phyloP scores from a whole-genome alignment of 2,113 vertebrate species.

The Seriola dumerili region DNA sequence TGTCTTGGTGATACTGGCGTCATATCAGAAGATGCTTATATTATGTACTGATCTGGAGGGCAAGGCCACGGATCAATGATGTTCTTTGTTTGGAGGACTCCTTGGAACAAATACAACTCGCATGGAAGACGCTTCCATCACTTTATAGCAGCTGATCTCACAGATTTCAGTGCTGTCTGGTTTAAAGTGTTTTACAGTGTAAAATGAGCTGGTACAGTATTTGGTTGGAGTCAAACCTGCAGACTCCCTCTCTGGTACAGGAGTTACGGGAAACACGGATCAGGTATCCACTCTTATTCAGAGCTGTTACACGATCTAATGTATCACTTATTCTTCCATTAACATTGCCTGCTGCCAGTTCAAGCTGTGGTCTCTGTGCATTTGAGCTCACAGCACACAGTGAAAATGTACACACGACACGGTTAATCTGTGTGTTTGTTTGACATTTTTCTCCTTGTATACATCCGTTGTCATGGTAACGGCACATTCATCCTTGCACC shows the following conservation, averaged over 20 bases:
- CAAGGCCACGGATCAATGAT: too few relatives aligned
- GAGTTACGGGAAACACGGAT: slow-evolving; percentile 35
- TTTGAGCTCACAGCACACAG: not conserved
- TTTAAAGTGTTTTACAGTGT: slow-evolving; percentile 15
- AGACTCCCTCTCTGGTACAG: slow-evolving; percentile 1
- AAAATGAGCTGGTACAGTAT: slow-evolving; percentile 12
- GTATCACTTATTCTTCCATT: slow-evolving; percentile 51
- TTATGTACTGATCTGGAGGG: too few relatives aligned
- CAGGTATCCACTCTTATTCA: slow-evolving; percentile 53
- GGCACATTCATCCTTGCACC: slow-evolving; percentile 24
- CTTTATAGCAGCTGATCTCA: not conserved
- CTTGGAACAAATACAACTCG: not conserved
- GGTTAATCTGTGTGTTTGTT: not conserved
- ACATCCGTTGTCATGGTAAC: slow-evolving; percentile 64
- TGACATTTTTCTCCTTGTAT: slow-evolving; percentile 25
- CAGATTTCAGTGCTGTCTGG: not conserved
- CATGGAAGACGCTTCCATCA: not conserved
- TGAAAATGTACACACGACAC: not conserved
- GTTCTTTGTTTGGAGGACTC: too few relatives aligned
- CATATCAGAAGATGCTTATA: not conserved
- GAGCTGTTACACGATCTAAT: slow-evolving; percentile 52
- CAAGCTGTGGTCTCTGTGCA: slow-evolving; percentile 33
- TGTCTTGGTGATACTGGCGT: too few relatives aligned
- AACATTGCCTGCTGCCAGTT: slow-evolving; percentile 27
- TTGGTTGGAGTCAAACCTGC: slow-evolving; percentile 16